Percentiles rank a stretch among this genome's conserved stretches.
Evolutionary conservation across 2,797 vertebrate species (phyloP).

Genomic region (Bucorvus abyssinicus): DNA sequence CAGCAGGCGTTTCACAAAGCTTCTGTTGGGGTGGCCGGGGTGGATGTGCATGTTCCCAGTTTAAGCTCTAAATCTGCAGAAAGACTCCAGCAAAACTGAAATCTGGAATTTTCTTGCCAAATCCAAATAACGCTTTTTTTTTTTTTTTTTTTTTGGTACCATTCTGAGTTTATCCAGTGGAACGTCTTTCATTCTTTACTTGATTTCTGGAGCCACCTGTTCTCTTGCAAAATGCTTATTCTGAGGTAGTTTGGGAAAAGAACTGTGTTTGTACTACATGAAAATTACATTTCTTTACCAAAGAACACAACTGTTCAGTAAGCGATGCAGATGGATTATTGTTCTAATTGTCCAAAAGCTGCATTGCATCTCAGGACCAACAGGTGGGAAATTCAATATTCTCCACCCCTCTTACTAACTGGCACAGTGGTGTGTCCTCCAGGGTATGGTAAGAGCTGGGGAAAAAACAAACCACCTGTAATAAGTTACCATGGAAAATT

Average conservation of each 20-base stretch:
- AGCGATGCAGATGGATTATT: neutral
- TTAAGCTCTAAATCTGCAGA: neutral
- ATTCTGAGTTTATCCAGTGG: neutral
- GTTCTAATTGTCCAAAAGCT: neutral
- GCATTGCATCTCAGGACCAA: too few relatives aligned
- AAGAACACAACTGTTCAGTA: neutral
- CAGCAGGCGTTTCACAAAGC: neutral
- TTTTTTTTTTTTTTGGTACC: neutral
- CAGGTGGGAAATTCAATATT: neutral
- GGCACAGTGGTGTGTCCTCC: neutral
- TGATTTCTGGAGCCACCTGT: neutral
- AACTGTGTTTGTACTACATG: neutral
- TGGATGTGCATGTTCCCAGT: neutral
- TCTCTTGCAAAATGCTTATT: neutral
- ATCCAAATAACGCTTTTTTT: neutral
- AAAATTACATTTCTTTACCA: neutral
- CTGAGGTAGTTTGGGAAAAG: neutral
- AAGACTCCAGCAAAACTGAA: neutral
- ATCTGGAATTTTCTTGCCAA: neutral
- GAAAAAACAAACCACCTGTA: neutral
- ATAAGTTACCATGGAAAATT: neutral
- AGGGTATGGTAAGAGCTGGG: neutral
- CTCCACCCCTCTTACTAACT: neutral
- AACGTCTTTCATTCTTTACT: neutral
- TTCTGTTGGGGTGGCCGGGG: too few relatives aligned